These are phyloP conservation scores for Hermetia illucens DNA, from an alignment of 1,140 invertebrate species.

Conservation along the genomic window DNA sequence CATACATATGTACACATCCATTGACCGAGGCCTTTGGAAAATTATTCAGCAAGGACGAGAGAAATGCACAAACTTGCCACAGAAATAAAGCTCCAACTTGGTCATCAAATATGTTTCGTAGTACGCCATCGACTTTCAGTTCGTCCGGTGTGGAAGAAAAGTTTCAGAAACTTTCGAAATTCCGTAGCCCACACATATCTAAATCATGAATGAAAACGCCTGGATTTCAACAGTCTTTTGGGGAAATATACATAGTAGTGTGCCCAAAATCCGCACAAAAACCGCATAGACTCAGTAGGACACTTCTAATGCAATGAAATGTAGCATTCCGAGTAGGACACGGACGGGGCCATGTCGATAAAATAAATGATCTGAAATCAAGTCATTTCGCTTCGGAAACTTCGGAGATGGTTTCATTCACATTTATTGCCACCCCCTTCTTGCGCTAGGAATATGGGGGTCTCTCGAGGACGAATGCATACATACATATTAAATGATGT, in stretches of 20 bases:
- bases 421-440: neutral
- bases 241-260: too few species aligned
- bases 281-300: neutral
- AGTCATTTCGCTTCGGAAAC: neutral
- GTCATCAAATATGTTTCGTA: too few species aligned
- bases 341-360: neutral
- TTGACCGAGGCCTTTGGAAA: too few species aligned
- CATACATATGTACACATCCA: too few species aligned
- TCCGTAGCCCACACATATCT: neutral
- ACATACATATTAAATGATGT: too few species aligned
- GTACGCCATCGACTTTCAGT: too few species aligned
- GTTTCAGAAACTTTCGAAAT: neutral
- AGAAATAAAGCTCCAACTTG: too few species aligned
- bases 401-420: neutral
- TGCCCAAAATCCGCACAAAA: neutral
- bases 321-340: neutral
- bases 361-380: conserved; percentile 1
- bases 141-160: too few species aligned
- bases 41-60: too few species aligned
- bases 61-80: too few species aligned
- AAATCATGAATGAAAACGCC: neutral
- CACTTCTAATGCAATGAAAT: neutral
- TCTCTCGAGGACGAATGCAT: too few species aligned
- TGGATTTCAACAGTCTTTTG: neutral
- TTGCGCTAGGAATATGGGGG: too few species aligned